A percentile compares a stretch with the other conserved stretches of the same genome.
Conservation (phyloP, 2,888 invertebrate genomes). For the Elmis aenea region DNA sequence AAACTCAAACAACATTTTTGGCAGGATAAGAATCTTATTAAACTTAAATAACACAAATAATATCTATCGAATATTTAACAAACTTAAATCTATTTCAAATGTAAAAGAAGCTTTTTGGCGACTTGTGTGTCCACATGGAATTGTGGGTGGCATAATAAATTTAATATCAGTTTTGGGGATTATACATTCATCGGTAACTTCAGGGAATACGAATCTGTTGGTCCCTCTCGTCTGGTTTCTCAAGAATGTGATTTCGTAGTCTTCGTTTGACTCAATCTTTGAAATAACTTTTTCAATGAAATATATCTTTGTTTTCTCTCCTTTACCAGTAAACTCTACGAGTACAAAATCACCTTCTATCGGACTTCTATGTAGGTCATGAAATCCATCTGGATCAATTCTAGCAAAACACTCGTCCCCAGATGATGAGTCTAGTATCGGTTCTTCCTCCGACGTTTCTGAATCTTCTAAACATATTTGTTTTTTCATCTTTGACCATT, state of each 20-base stretch:
- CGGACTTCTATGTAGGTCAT: background rate
- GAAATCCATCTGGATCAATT: background rate
- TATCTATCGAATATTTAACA: background rate
- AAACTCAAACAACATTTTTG: too few species aligned
- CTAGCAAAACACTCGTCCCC: background rate
- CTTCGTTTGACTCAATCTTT: background rate
- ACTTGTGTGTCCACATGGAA: conserved; percentile 5
- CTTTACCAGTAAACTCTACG: background rate
- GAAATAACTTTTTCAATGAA: background rate
- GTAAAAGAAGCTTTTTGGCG: background rate
- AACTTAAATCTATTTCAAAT: conserved; percentile 2
- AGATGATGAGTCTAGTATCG: background rate
- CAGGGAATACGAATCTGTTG: conserved; percentile 13
- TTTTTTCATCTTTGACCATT: too few species aligned
- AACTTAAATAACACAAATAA: too few species aligned
- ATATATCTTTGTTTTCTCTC: too few species aligned
- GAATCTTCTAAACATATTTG: too few species aligned
- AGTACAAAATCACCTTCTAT: background rate
- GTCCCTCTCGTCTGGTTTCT: conserved; percentile 5
- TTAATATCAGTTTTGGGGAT: conserved; percentile 10
- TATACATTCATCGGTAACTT: conserved; percentile 10
- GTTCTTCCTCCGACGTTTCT: background rate
- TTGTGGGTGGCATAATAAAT: conserved; percentile 11
- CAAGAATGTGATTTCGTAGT: conserved; percentile 1
- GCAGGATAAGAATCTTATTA: too few species aligned